Evolutionary conservation across 2,113 vertebrate genomes (phyloP).

Genomic region (Oenanthe oenanthe): DNA sequence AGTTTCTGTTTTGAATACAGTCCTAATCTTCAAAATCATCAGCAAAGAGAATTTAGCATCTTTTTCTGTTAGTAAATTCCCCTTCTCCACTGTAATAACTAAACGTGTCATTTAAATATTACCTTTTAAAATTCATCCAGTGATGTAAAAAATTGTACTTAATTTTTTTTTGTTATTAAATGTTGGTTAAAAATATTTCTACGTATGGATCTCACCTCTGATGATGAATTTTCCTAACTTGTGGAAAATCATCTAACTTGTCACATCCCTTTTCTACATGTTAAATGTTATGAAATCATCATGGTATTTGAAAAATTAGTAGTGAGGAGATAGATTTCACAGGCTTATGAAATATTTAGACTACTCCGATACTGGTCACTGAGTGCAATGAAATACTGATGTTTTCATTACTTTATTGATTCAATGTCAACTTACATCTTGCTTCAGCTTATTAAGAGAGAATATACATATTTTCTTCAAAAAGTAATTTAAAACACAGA

Average conservation of each 20-base stretch:
- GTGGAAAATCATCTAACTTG: background rate
- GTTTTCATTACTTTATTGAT: constrained; percentile 22
- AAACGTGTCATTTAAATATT: background rate
- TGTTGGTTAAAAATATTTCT: background rate
- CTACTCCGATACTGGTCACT: background rate
- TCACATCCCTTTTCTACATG: background rate
- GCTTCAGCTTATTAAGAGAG: background rate
- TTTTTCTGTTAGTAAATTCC: background rate
- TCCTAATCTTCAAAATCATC: background rate
- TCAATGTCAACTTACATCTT: background rate
- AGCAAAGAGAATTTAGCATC: background rate
- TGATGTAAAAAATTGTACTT: background rate
- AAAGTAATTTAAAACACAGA: constrained; percentile 2
- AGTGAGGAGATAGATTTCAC: background rate
- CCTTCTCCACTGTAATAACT: background rate
- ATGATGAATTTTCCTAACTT: background rate
- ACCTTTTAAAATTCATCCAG: background rate
- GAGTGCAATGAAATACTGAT: background rate
- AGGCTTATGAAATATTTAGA: background rate
- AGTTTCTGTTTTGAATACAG: background rate
- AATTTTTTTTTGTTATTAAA: background rate
- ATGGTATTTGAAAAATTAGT: background rate
- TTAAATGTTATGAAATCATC: background rate
- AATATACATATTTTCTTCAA: background rate
- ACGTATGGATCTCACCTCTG: background rate